Evolutionary conservation across 2,113 vertebrate genomes (phyloP).

Genomic region (Orcinus orca): DNA sequence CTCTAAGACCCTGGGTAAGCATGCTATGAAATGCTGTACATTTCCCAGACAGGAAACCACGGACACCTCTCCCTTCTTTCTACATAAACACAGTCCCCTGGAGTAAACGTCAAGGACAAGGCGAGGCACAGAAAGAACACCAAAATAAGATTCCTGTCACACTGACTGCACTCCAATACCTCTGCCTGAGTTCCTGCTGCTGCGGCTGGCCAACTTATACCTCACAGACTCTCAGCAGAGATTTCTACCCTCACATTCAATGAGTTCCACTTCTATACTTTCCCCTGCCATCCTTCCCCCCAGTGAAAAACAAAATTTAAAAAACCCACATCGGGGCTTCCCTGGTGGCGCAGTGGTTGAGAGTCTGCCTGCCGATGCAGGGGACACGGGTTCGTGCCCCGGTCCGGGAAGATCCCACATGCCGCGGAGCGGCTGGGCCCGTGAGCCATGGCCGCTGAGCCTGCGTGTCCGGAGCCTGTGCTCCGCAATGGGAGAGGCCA

Average conservation of each 20-base stretch:
- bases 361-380: no score
- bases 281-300: neutral
- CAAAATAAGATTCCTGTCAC: slow-evolving; percentile 51
- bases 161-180: slow-evolving; percentile 46
- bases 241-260: slow-evolving; percentile 21
- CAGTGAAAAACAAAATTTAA: neutral
- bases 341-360: no score
- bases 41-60: neutral
- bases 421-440: no score
- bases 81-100: neutral
- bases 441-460: no score
- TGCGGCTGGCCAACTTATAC: slow-evolving; percentile 26
- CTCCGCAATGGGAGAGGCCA: no score
- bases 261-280: slow-evolving; percentile 59
- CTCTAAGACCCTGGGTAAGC: neutral
- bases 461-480: no score
- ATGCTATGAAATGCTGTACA: no score
- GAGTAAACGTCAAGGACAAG: slow-evolving; percentile 53
- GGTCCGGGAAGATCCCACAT: no score
- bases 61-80: neutral
- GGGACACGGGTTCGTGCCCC: no score
- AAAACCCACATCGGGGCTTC: no score
- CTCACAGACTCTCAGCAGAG: slow-evolving; percentile 13
- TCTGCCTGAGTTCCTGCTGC: slow-evolving; percentile 37
- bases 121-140: slow-evolving; percentile 12